A percentile compares a stretch with the other conserved stretches of the same genome.
Evolutionary conservation across 2,888 invertebrate species (phyloP).

Genomic region (Drosophila ochracea): DNA sequence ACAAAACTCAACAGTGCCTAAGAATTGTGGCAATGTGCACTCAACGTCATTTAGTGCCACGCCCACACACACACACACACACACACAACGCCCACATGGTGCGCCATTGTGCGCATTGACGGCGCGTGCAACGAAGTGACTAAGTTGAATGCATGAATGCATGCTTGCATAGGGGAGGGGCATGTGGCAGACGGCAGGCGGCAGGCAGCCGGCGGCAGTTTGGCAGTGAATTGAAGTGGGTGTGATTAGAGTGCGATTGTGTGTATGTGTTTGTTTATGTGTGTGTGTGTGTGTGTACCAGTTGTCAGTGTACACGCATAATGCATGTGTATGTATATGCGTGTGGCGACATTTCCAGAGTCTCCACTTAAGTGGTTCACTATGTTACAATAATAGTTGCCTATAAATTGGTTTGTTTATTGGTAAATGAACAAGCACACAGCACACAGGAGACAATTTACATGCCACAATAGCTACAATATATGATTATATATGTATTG

Average conservation of each 20-base stretch:
- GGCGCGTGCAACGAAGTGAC: conserved; percentile 62
- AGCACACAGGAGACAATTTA: conserved; percentile 22
- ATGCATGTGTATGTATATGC: conserved; percentile 2
- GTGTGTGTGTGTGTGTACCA: not conserved
- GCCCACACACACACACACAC: conserved; percentile 20
- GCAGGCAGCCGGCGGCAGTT: conserved; percentile 7
- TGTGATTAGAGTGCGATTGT: conserved; percentile 56
- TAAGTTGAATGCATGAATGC: conserved; percentile 47
- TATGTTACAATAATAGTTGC: conserved; percentile 44
- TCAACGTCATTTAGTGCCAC: conserved; percentile 71
- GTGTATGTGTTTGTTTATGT: not conserved
- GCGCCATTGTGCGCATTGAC: conserved; percentile 55
- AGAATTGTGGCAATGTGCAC: conserved; percentile 74
- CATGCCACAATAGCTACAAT: not conserved
- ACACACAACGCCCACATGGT: conserved; percentile 45
- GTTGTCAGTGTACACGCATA: conserved; percentile 1
- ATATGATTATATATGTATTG: not conserved
- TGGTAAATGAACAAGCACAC: conserved; percentile 36
- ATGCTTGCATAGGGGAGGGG: not conserved
- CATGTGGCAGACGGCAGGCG: conserved; percentile 3
- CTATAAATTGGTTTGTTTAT: conserved; percentile 59
- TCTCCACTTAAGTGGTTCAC: conserved; percentile 46
- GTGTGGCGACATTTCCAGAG: conserved; percentile 16
- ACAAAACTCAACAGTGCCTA: conserved; percentile 42
- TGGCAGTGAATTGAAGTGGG: conserved; percentile 49